phyloP scores from a whole-genome alignment of 2,888 invertebrate genomes.

The Ectropis crepuscularia region DNA sequence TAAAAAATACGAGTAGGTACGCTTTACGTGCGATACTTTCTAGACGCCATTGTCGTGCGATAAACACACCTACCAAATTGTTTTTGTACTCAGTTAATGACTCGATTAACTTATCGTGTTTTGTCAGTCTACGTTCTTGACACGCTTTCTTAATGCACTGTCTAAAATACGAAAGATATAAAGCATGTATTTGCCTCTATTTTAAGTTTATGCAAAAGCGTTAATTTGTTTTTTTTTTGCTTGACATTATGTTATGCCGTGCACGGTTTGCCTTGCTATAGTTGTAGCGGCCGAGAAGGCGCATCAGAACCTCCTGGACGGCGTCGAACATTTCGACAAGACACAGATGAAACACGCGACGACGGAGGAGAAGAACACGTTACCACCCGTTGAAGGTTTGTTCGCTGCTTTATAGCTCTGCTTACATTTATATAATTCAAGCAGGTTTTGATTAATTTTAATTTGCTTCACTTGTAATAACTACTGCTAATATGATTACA shows the following conservation, averaged over 20 bases:
- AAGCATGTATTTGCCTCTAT: conserved; percentile 46
- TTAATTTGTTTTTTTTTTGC: conserved; percentile 28
- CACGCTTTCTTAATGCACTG: conserved; percentile 45
- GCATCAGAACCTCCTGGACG: conserved; percentile 88
- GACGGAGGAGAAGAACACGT: conserved; percentile 89
- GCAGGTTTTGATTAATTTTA: neutral
- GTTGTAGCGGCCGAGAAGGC: conserved; percentile 90
- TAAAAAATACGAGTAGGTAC: conserved; percentile 3
- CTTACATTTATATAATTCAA: conserved; percentile 21
- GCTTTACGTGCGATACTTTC: conserved; percentile 18
- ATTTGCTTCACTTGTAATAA: too few relatives aligned
- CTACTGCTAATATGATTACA: too few relatives aligned
- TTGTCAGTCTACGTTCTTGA: conserved; percentile 40
- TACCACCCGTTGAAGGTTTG: conserved; percentile 90
- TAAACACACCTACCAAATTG: conserved; percentile 30
- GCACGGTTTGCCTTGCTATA: conserved; percentile 81
- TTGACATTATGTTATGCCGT: conserved; percentile 50
- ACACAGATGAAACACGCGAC: conserved; percentile 89
- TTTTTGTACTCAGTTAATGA: conserved; percentile 42
- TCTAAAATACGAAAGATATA: conserved; percentile 19
- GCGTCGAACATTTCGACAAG: conserved; percentile 90
- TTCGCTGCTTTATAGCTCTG: conserved; percentile 54
- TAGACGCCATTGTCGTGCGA: conserved; percentile 28
- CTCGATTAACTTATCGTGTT: conserved; percentile 44
- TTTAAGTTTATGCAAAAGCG: conserved; percentile 33